These are phyloP conservation scores for Agrotis ipsilon DNA, from an alignment of 2,888 invertebrate genomes.

Conservation along the genomic window DNA sequence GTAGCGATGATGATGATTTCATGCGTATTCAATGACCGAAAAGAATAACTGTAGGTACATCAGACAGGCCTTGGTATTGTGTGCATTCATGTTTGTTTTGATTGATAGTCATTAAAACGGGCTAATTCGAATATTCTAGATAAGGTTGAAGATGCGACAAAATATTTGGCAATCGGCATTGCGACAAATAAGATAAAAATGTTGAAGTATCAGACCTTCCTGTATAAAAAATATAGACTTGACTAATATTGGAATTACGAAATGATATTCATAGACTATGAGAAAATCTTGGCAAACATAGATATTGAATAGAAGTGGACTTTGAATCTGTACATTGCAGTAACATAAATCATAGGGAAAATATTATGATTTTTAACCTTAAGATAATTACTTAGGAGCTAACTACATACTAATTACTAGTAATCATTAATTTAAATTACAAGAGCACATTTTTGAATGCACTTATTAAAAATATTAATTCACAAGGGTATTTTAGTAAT, in stretches of 20 bases:
- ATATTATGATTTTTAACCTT: not conserved
- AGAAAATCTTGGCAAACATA: slow-evolving; percentile 39
- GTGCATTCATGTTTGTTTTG: not conserved
- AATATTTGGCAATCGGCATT: too few species aligned
- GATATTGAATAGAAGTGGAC: slow-evolving; percentile 7
- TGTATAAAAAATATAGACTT: not conserved
- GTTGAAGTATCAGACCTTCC: not conserved
- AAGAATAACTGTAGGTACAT: not conserved
- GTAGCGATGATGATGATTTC: too few species aligned
- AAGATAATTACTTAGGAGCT: not conserved
- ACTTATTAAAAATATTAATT: too few species aligned
- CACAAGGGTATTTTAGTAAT: too few species aligned
- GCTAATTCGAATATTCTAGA: not conserved
- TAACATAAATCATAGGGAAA: slow-evolving; percentile 26
- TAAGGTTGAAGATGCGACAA: not conserved
- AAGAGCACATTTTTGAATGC: not conserved
- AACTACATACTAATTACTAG: not conserved
- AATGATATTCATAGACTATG: slow-evolving; percentile 12
- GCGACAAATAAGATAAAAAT: not conserved
- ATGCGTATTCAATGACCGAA: not conserved
- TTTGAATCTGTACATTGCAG: slow-evolving; percentile 34
- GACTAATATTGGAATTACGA: slow-evolving; percentile 14
- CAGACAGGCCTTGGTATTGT: not conserved
- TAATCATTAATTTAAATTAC: not conserved
- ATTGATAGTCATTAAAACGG: not conserved